Base-by-base conservation (phyloP, 2,113 vertebrate genomes). In the Tamias sibiricus region DNA sequence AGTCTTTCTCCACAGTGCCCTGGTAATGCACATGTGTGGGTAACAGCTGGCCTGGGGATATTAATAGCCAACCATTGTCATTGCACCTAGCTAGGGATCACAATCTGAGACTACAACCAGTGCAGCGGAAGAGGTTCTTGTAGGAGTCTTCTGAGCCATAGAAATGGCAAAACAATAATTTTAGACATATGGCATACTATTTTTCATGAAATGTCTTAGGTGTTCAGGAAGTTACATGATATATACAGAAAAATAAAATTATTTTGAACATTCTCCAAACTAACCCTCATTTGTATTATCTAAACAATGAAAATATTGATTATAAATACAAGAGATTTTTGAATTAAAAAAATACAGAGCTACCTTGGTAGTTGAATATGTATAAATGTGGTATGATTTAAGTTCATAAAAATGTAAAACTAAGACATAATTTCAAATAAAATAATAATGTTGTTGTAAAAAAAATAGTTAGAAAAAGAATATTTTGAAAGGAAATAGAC, bases 21-120 rank as follows among this genome's bases (percentile, higher is more conserved):
- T 20, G 75, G 8, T 17, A 11, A 2, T 14, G 81, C 54, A 82
- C 72, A 16, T 76, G 86, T 96, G 89, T 96, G 79, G 93, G 44
- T 77, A 97, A 97, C 96, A 98, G 98, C 96, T 97, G 97, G 91
- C 57, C 8, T 85, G 87, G 35, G n/a, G 77, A 80, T 90, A 94
- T 91, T 88, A 97, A 98, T 35, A 95, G 91, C 62, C 76, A 80
- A 93, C 84, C 72, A 95, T 97, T 98, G 98, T 98, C 96, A 92
- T 94, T 89, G 97, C 89, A 97, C 96, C 96, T 98, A 98, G 83
- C 91, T 1, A 0, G 93, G 88, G 95, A 83, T 92, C 74, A 4
- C 83, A 95, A 91, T n/a, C 26, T 0, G 71, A 93, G 88, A 91
- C 0, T 30, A 95, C 71, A 91, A 97, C 77, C 94, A 96, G 88